phyloP scores from a whole-genome alignment of 1,140 invertebrate genomes.

The Aleiodes sp. region DNA sequence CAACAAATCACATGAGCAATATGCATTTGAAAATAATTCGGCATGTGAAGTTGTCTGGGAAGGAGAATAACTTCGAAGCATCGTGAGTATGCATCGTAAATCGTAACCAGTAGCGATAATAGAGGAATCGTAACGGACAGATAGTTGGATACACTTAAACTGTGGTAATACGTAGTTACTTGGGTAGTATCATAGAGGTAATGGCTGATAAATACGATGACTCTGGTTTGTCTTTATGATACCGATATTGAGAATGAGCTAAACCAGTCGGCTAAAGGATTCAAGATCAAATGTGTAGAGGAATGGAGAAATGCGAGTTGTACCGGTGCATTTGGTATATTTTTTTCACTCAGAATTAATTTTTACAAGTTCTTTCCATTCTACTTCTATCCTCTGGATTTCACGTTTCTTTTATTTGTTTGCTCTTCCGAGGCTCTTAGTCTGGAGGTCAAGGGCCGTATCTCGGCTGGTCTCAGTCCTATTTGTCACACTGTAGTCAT shows the following conservation, averaged over 20 bases:
- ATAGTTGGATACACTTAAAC: conserved; percentile 33
- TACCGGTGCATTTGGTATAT: no score
- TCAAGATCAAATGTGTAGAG: background rate
- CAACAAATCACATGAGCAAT: background rate
- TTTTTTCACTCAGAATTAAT: no score
- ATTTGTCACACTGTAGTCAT: no score
- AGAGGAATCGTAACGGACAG: conserved; percentile 33
- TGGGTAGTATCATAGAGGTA: conserved; percentile 1
- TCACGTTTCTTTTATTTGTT: no score
- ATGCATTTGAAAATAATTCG: background rate
- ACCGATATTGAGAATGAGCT: conserved; percentile 31
- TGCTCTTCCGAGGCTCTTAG: no score
- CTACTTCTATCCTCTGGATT: no score
- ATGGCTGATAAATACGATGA: conserved; percentile 2
- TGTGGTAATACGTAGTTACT: conserved; percentile 31
- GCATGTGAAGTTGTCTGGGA: background rate
- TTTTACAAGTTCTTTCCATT: no score
- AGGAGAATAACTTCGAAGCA: conserved; percentile 5
- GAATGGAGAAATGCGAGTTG: background rate
- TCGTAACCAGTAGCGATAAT: conserved; percentile 30
- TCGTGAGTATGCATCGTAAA: conserved; percentile 30
- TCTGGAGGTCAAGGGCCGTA: no score
- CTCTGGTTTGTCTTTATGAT: conserved; percentile 30
- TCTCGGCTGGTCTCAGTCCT: no score
- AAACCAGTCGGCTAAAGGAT: conserved; percentile 8